Evolutionary conservation across 1,140 invertebrate species (phyloP).

Genomic region (Papilio machaon): DNA sequence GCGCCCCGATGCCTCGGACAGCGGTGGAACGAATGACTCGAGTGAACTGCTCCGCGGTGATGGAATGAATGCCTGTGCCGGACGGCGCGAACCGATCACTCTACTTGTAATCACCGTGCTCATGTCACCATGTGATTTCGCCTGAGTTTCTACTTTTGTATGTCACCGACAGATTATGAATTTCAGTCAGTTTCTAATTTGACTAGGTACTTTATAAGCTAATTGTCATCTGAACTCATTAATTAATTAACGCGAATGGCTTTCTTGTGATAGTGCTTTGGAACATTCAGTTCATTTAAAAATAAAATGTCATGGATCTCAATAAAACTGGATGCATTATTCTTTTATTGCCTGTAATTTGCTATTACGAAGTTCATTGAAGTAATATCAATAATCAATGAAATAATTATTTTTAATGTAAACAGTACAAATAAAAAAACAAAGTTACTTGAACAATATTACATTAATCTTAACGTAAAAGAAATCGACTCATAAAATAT

Average conservation of each 20-base stretch:
- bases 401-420: background rate
- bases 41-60: slow-evolving; percentile 33
- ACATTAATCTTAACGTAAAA: slow-evolving; percentile 69
- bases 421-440: slow-evolving; percentile 44
- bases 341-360: slow-evolving; percentile 11
- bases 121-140: slow-evolving; percentile 27
- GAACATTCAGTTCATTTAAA: no score
- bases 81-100: slow-evolving; percentile 29
- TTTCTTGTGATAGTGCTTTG: background rate
- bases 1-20: slow-evolving; percentile 41
- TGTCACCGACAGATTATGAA: background rate
- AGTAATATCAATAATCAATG: slow-evolving; percentile 9
- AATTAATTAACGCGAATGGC: background rate
- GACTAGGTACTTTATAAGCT: background rate
- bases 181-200: background rate
- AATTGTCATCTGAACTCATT: background rate
- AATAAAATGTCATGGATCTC: background rate
- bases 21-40: slow-evolving; percentile 35
- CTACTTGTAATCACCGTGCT: slow-evolving; percentile 18
- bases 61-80: slow-evolving; percentile 38
- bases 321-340: background rate
- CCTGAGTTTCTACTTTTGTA: background rate
- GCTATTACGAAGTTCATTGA: background rate
- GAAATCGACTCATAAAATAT: slow-evolving; percentile 76
- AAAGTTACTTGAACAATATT: slow-evolving; percentile 66